Evolutionary conservation across 1,140 invertebrate species (phyloP).

Genomic region (silkworm (Bombyx mori)): ASM3026992v2 NC_085112.1:5296001-5296500

Average conservation of each 20-base stretch:
- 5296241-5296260: slow-evolving; percentile 31
- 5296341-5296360: slow-evolving; percentile 37
- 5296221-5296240: slow-evolving; percentile 32
- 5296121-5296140: too few relatives aligned
- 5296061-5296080: too few relatives aligned
- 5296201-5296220: slow-evolving; percentile 38
- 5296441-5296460: too few relatives aligned
- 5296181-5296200: slow-evolving; percentile 41
- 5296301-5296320: slow-evolving; percentile 53
- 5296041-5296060: too few relatives aligned
- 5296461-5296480: too few relatives aligned
- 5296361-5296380: slow-evolving; percentile 14
- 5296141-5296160: slow-evolving; percentile 21
- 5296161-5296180: slow-evolving; percentile 38
- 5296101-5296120: too few relatives aligned
- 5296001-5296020: too few relatives aligned
- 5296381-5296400: background rate
- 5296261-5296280: slow-evolving; percentile 30
- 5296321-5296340: slow-evolving; percentile 53
- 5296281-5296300: slow-evolving; percentile 30
- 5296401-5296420: too few relatives aligned
- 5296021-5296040: too few relatives aligned
- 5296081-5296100: too few relatives aligned
- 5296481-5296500: too few relatives aligned
- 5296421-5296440: too few relatives aligned